Conservation (phyloP, 92 coral and sea anemone species). For the Parazoanthus swiftii region DNA sequence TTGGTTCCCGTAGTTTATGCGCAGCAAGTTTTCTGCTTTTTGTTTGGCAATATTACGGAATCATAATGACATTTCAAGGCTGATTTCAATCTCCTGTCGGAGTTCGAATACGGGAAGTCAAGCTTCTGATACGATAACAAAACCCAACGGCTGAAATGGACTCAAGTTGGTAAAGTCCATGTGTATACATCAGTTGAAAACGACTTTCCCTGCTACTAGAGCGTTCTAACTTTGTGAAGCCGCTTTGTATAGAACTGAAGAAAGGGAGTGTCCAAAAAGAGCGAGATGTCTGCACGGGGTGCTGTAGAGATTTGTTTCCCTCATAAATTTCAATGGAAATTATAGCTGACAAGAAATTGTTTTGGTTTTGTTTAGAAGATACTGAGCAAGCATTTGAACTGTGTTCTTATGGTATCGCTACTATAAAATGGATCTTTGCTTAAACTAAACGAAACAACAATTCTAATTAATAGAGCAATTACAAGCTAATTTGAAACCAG, state of each 20-base stretch:
- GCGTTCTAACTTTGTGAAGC: slow-evolving; percentile 42
- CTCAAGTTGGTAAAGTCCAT: neutral
- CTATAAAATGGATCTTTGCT: slow-evolving; percentile 16
- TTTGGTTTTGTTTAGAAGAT: slow-evolving; percentile 24
- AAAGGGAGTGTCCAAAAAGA: neutral
- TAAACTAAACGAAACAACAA: slow-evolving; percentile 20
- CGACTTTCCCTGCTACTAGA: slow-evolving; percentile 6
- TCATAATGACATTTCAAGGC: slow-evolving; percentile 21
- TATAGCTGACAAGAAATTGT: slow-evolving; percentile 36
- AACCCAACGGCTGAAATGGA: neutral
- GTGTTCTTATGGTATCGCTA: neutral
- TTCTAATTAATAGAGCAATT: slow-evolving; percentile 32
- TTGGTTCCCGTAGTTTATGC: slow-evolving; percentile 11
- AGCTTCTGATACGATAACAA: slow-evolving; percentile 19
- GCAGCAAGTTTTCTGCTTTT: neutral
- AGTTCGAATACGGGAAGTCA: neutral
- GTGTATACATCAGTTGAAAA: neutral
- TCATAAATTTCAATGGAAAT: slow-evolving; percentile 25
- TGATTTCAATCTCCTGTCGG: slow-evolving; percentile 36
- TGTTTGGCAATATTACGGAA: slow-evolving; percentile 23
- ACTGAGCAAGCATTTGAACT: slow-evolving; percentile 8
- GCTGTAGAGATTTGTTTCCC: slow-evolving; percentile 12
- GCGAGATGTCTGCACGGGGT: slow-evolving; percentile 34
- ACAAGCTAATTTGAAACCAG: slow-evolving; percentile 29
- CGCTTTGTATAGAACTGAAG: slow-evolving; percentile 36